phyloP scores from a whole-genome alignment of 2,113 vertebrate species.

The Columba livia region DNA sequence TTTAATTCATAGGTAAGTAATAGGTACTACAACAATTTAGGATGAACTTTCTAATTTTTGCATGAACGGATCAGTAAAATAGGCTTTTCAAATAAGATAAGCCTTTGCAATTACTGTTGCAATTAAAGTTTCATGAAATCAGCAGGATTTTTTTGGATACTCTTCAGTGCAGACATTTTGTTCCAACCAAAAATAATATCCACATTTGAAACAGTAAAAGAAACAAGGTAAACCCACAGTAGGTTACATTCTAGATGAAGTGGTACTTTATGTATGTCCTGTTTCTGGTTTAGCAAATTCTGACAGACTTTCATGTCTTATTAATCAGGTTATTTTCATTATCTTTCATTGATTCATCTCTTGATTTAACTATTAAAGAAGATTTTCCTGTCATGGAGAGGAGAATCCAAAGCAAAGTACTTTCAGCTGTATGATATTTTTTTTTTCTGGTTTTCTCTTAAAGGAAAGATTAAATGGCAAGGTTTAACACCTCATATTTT shows the following conservation, averaged over 20 bases:
- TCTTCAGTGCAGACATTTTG: conserved; percentile 13
- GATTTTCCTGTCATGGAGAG: neutral
- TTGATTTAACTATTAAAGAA: conserved; percentile 60
- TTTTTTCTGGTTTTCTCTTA: neutral
- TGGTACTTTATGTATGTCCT: neutral
- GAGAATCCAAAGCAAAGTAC: conserved; percentile 17
- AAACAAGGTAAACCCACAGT: neutral
- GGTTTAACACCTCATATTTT: neutral
- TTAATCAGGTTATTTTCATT: conserved; percentile 43
- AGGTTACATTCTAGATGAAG: neutral
- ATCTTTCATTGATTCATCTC: conserved; percentile 35
- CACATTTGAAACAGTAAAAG: neutral
- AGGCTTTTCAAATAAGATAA: conserved; percentile 15
- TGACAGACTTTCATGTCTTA: conserved; percentile 9
- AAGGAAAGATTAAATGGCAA: neutral
- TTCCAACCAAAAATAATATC: neutral
- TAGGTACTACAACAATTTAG: conserved; percentile 45
- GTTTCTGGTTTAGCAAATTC: neutral
- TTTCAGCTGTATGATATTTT: neutral
- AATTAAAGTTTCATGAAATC: conserved; percentile 55
- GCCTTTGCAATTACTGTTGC: conserved; percentile 38
- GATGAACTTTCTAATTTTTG: conserved; percentile 56
- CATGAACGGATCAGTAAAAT: neutral
- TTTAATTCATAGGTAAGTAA: conserved; percentile 41
- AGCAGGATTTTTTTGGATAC: neutral